Base-by-base conservation (phyloP, 2,113 vertebrate genomes). In the Hydropotes inermis region DNA sequence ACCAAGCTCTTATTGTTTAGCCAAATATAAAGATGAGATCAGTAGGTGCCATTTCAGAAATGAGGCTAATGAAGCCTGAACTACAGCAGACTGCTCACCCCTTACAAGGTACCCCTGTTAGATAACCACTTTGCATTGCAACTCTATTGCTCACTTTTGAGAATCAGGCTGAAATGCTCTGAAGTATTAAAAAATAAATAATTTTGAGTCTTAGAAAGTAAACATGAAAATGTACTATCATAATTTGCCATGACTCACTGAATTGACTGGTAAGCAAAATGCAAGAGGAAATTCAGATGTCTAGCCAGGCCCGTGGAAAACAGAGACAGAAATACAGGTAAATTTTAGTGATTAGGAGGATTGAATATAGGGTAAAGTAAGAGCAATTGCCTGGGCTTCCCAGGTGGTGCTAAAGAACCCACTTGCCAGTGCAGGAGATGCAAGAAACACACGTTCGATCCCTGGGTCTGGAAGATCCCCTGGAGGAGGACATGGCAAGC, bases 71-170 rank as follows among this genome's bases (percentile, higher is more conserved):
- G 21, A 13, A 67, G 11, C 1, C n/a, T 15, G 36, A 4, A 6
- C 0, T 43, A 28, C 5, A 54, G 7, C 1, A 61, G 30, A 7
- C 2, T 8, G 7, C 5, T 85, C 17, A 27, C 10, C 25, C 27
- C 27, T 4, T 11, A 11, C 0, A 50, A 74, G 33, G 23, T 28
- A 57, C 10, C 19, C n/a, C 13, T 15, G 2, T 30, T 47, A 19
- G 27, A 16, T 7, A 13, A n/a, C 3, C 27, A 36, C 5, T 52
- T 76, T 28, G 4, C 0, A 30, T 6, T 45, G 33, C 3, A 81
- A 82, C 27, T n/a, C 47, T 76, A 57, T 3, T 54, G 28, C 45
- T 87, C 25, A 52, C 28, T 89, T 67, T 93, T 13, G 55, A 91
- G 16, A 88, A 15, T 74, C 33, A 61, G 28, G 14, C 3, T 11